phyloP scores from a whole-genome alignment of 2,888 invertebrate genomes.

The Heliconius cydno region DNA sequence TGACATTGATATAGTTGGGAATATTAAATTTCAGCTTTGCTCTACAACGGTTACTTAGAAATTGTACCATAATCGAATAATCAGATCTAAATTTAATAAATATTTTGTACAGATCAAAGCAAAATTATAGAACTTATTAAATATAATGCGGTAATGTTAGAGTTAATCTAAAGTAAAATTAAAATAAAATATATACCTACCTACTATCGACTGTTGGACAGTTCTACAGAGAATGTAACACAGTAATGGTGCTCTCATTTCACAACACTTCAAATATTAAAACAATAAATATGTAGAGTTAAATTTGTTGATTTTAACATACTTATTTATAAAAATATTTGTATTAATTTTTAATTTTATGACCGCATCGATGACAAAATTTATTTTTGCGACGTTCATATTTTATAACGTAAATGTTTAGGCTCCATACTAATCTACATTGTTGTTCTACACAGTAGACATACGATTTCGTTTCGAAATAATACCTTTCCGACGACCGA shows the following conservation, averaged over 20 bases:
- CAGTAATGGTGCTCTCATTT: constrained; percentile 65
- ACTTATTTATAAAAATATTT: not conserved
- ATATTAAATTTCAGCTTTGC: constrained; percentile 2
- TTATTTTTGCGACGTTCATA: constrained; percentile 38
- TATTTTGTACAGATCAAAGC: constrained; percentile 80
- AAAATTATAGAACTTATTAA: constrained; percentile 79
- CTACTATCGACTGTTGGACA: constrained; percentile 74
- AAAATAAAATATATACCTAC: constrained; percentile 73
- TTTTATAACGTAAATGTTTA: constrained; percentile 53
- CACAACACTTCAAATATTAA: constrained; percentile 68
- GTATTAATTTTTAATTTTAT: not conserved
- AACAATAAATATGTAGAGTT: constrained; percentile 51
- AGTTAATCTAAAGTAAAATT: constrained; percentile 70
- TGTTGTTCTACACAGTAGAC: constrained; percentile 83
- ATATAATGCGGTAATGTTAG: constrained; percentile 76
- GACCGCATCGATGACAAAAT: constrained; percentile 34
- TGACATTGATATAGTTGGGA: not conserved
- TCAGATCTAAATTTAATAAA: constrained; percentile 76
- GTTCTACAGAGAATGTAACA: constrained; percentile 64
- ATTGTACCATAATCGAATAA: constrained; percentile 64
- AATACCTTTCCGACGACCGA: constrained; percentile 63
- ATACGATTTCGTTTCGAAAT: constrained; percentile 82
- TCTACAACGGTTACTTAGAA: constrained; percentile 44
- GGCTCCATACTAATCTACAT: constrained; percentile 65
- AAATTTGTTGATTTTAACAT: constrained; percentile 10